Conservation (phyloP, 1,140 invertebrate species). For the Temnothorax nylanderi region DNA sequence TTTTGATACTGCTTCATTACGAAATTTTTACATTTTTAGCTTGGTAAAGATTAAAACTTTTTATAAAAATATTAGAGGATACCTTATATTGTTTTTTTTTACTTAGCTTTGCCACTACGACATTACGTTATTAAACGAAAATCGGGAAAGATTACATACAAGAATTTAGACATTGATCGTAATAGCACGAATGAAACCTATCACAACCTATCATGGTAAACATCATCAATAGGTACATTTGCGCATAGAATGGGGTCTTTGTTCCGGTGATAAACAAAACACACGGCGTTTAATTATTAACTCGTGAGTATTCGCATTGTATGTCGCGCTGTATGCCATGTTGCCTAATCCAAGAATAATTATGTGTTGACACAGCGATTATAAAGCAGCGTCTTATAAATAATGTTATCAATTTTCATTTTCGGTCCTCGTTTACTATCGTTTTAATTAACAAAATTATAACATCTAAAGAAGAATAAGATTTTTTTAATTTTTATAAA, state of each 20-base stretch:
- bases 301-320: neutral
- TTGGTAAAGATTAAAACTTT: neutral
- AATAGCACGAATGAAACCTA: neutral
- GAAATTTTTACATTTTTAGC: neutral
- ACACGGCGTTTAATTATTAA: slow-evolving; percentile 2
- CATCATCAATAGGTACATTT: neutral
- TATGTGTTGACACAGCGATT: neutral
- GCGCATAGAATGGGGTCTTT: neutral
- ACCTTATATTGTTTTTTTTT: neutral
- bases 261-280: neutral
- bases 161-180: neutral
- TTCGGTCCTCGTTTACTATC: neutral
- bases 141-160: neutral
- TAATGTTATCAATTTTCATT: neutral
- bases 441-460: neutral
- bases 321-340: neutral
- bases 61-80: neutral
- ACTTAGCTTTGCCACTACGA: slow-evolving; percentile 8
- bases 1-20: neutral
- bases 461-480: neutral
- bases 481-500: neutral
- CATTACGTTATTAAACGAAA: neutral
- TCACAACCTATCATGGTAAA: neutral
- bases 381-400: neutral
- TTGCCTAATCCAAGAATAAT: neutral